Base-by-base conservation (phyloP, 2,888 invertebrate genomes). In the Dicyrtomina minuta region DNA sequence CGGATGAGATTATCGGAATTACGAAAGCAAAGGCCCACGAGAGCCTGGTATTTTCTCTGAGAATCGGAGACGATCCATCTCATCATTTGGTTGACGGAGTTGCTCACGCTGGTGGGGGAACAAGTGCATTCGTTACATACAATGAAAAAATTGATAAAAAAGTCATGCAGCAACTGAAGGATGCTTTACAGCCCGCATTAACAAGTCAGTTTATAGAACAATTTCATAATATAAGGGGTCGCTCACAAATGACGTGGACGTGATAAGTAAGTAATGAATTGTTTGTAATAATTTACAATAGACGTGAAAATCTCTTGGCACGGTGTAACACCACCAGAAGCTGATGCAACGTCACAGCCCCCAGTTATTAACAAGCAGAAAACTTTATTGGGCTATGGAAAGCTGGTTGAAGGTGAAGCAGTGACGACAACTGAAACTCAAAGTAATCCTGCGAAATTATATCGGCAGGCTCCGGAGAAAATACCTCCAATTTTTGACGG, bases 51-150 rank as follows among this genome's bases (percentile, higher is more conserved):
- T 3, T 5, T 33, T 33, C 4, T 33, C 33, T 8, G 4, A 33
- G 33, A 33, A 33, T 33, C 33, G 33, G 33, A 33, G 33, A 3
- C 33, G 4, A 8, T 8, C 8, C 33, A 33, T 33, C 33, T 33
- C 80, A 81, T 53, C 73, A 80, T 27, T 74, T 82, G 26, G 80
- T 82, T n/a, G 79, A 79, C 51, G 81, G 82, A 33, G 74, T 81
- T 4, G 82, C 82, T 10, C 72, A 78, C 49, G 81, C 80, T 39
- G 82, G 82, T 5, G 75, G 78, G 20, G 82, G 82, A 3, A 80
- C 79, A 5, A 78, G 80, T 4, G 81, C 80, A 33, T 81, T 81
- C 75, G 80, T 81, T 6, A 75, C 78, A 1, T 72, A 77, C 68
- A 75, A 79, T 46, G 80, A 79, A 67, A 72, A 68, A 15, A 72